phyloP scores from a whole-genome alignment of 2,113 vertebrate species.

The rat (Rattus norvegicus) region DNA sequence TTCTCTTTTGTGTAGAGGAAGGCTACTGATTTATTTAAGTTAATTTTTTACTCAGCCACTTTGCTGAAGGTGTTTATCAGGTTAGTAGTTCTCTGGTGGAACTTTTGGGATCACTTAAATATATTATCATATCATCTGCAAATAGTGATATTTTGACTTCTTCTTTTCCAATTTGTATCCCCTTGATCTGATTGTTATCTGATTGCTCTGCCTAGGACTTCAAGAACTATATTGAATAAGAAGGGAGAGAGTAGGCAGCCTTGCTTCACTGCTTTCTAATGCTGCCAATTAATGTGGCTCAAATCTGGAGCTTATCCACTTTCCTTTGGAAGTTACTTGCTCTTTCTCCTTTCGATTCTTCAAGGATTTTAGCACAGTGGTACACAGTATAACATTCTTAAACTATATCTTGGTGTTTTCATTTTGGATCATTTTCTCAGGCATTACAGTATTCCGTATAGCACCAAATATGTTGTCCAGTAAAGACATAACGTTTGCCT shows the following conservation, averaged over 20 bases:
- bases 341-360: neutral
- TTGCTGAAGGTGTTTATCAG: too few species aligned
- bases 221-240: too few species aligned
- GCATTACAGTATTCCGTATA: neutral
- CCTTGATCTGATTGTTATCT: too few species aligned
- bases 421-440: neutral
- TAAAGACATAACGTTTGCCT: neutral
- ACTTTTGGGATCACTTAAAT: too few species aligned
- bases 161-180: too few species aligned
- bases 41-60: too few species aligned
- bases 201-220: too few species aligned
- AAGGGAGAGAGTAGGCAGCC: neutral
- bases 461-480: neutral
- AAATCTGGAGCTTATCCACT: neutral
- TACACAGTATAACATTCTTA: neutral
- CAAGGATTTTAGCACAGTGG: neutral
- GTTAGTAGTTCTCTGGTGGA: too few species aligned
- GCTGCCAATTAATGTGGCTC: neutral
- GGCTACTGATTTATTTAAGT: too few species aligned
- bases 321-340: neutral
- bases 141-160: too few species aligned
- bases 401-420: neutral
- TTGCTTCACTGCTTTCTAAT: neutral
- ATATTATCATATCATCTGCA: too few species aligned
- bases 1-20: too few species aligned